Evolutionary conservation across 2,888 invertebrate species (phyloP).

Genomic region (Plebejus melissa): DNA sequence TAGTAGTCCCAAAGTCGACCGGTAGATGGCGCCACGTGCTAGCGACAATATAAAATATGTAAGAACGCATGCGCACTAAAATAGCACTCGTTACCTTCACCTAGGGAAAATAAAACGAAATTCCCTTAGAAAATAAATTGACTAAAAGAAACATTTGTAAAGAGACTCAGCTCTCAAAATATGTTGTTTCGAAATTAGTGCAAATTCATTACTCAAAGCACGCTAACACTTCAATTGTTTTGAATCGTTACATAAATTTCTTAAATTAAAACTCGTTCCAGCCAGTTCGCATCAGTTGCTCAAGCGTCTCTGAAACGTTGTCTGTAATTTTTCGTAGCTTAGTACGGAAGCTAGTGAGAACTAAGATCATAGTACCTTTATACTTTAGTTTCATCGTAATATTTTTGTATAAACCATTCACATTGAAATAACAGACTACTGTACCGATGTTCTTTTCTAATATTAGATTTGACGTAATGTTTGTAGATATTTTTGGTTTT

Average conservation of each 20-base stretch:
- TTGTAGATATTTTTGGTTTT: slow-evolving; percentile 29
- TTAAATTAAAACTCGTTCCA: slow-evolving; percentile 63
- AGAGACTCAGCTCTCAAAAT: not conserved
- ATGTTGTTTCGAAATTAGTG: not conserved
- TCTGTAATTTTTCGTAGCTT: slow-evolving; percentile 1
- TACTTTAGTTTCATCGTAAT: not conserved
- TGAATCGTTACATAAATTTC: slow-evolving; percentile 59
- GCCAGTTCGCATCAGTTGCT: slow-evolving; percentile 51
- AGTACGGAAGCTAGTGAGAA: not conserved
- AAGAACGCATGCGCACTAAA: slow-evolving; percentile 66
- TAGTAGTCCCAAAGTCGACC: slow-evolving; percentile 46
- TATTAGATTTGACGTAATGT: slow-evolving; percentile 27
- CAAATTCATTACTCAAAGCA: slow-evolving; percentile 47
- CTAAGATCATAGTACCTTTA: too few relatives aligned
- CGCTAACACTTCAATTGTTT: slow-evolving; percentile 57
- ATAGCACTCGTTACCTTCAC: slow-evolving; percentile 76
- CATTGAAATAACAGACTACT: not conserved
- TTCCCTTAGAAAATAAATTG: slow-evolving; percentile 43
- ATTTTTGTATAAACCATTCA: not conserved
- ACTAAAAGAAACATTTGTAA: not conserved
- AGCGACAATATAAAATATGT: slow-evolving; percentile 43
- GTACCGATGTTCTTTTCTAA: slow-evolving; percentile 15
- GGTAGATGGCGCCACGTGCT: slow-evolving; percentile 68
- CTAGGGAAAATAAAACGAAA: slow-evolving; percentile 58
- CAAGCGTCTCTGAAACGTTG: slow-evolving; percentile 37